These are phyloP conservation scores for Acanthurus tractus DNA, from an alignment of 2,797 vertebrate genomes.

Conservation along the genomic window DNA sequence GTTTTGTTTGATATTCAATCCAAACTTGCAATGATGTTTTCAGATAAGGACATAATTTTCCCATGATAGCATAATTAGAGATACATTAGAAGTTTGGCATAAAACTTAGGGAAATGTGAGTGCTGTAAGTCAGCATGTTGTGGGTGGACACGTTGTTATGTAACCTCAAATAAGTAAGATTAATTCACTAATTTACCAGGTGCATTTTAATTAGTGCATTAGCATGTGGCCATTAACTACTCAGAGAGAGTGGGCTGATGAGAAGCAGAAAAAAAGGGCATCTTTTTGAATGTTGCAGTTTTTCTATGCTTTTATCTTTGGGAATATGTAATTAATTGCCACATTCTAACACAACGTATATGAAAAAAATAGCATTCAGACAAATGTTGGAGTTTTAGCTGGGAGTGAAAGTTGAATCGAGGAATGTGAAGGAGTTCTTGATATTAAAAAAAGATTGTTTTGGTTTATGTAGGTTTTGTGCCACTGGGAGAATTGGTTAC, in stretches of 20 bases:
- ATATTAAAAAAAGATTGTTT: conserved; percentile 15
- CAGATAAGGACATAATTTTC: conserved; percentile 30
- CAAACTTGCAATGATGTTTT: conserved; percentile 36
- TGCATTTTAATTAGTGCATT: conserved; percentile 65
- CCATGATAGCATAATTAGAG: conserved; percentile 39
- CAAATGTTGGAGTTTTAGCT: conserved; percentile 6
- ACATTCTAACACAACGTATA: not conserved
- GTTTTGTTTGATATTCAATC: conserved; percentile 28
- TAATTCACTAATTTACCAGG: conserved; percentile 63
- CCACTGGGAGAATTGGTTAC: conserved; percentile 15
- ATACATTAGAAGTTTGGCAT: conserved; percentile 29
- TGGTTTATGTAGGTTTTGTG: conserved; percentile 20
- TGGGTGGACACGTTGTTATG: conserved; percentile 57
- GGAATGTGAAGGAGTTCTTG: conserved; percentile 13
- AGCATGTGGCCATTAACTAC: conserved; percentile 44
- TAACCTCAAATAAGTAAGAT: conserved; percentile 65
- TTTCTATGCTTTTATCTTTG: not conserved
- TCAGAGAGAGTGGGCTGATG: conserved; percentile 22
- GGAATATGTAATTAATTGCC: conserved; percentile 4
- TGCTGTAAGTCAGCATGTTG: conserved; percentile 54
- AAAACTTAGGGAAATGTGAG: conserved; percentile 62
- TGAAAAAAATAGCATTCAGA: conserved; percentile 6
- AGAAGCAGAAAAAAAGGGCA: conserved; percentile 21
- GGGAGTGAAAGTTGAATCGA: conserved; percentile 4
- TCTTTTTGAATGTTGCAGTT: not conserved